phyloP scores from a whole-genome alignment of 2,113 vertebrate genomes.

The Cavia porcellus region DNA sequence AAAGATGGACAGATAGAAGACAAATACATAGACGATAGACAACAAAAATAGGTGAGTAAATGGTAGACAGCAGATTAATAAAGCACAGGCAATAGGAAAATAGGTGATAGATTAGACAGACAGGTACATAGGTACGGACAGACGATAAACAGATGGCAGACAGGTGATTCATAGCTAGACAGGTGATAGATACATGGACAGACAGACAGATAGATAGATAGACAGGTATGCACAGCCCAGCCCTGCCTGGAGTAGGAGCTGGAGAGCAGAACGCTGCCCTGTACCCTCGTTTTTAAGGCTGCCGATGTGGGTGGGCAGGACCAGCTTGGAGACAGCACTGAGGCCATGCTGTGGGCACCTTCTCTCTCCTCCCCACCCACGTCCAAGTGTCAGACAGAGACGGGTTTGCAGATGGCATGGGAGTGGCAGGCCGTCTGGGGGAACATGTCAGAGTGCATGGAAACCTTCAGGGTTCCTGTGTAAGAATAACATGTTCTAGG shows the following conservation, averaged over 20 bases:
- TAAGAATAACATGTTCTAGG: neutral
- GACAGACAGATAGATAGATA: neutral
- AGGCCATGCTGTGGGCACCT: rapidly evolving
- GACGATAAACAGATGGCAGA: neutral
- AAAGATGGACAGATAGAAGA: neutral
- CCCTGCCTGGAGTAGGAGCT: neutral
- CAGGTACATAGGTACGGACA: neutral
- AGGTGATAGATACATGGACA: neutral
- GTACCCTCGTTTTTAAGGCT: neutral
- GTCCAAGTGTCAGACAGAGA: neutral
- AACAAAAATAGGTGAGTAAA: neutral
- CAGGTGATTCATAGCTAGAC: neutral
- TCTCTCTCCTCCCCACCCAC: rapidly evolving
- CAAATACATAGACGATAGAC: neutral
- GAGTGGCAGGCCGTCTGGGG: rapidly evolving
- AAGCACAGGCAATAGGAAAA: neutral
- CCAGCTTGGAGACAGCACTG: rapidly evolving
- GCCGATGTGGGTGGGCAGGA: rapidly evolving
- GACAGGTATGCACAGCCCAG: neutral
- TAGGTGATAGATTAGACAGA: neutral
- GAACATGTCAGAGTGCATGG: rapidly evolving
- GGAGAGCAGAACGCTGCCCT: neutral
- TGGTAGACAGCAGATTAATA: neutral
- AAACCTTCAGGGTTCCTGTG: rapidly evolving
- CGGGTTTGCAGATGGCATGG: rapidly evolving